These are phyloP conservation scores for Mimumesa dahlbomi DNA, from an alignment of 2,888 invertebrate species.

Conservation along the genomic window DNA sequence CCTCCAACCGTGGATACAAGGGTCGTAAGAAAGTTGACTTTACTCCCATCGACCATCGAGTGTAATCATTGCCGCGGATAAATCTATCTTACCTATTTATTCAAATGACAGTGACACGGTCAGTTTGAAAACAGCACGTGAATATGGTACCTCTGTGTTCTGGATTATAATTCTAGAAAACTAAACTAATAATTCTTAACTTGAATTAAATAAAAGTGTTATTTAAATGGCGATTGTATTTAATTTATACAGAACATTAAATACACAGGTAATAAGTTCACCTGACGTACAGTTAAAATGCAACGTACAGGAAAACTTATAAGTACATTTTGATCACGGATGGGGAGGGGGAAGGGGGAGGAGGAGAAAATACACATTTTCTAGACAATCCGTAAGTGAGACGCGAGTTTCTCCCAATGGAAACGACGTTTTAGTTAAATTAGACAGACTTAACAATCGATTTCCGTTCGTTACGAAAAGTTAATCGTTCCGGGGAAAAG, in stretches of 20 bases:
- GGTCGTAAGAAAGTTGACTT: slow-evolving; percentile 59
- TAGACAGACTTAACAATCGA: slow-evolving; percentile 25
- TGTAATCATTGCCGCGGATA: slow-evolving; percentile 34
- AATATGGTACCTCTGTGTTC: no score
- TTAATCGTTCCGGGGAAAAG: slow-evolving; percentile 13
- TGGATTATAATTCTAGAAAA: no score
- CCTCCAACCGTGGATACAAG: slow-evolving; percentile 8
- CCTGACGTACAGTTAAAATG: no score
- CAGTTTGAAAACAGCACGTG: no score
- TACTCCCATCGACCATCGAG: no score
- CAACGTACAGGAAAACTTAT: background rate
- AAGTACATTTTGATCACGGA: slow-evolving; percentile 32
- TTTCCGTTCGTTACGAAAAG: slow-evolving; percentile 2
- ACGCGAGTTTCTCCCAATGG: slow-evolving; percentile 46
- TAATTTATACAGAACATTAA: slow-evolving; percentile 48
- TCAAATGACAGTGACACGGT: no score
- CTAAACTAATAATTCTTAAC: no score
- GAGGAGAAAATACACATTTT: slow-evolving; percentile 50
- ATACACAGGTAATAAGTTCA: no score
- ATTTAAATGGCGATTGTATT: no score
- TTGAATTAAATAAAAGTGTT: no score
- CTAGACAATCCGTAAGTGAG: slow-evolving; percentile 45
- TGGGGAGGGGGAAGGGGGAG: no score
- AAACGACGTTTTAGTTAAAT: slow-evolving; percentile 24
- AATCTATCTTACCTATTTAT: slow-evolving; percentile 25